Evolutionary conservation across 1,140 invertebrate species (phyloP), one percentile per base, ranked within the genome.

Genomic region (Lethrus apterus): DNA sequence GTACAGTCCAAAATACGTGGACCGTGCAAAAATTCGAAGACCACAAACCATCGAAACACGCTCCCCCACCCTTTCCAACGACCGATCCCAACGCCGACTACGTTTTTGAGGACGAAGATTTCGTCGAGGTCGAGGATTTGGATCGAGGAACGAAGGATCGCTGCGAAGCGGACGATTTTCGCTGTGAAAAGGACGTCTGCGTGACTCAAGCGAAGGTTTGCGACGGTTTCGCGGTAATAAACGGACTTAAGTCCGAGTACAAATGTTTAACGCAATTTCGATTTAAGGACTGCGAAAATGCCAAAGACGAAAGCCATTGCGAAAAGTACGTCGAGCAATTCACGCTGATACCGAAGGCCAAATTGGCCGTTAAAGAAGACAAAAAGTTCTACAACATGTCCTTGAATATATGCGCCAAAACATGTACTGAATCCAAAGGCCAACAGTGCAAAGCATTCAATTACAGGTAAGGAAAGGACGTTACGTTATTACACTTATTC

Each of bases 161-260:
- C 20, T 58, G 56, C 34, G 46, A 36, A 4, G 47, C 54, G 3
- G 45, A 47, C 19, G 55, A 57, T 36, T 66, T 63, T 46, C 20
- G 52, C 33, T 66, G 64, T 35, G 46, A 33, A 15, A 26, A 46
- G 11, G 46, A 54, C 5, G 42, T 30, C 14, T 94, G 90, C 60
- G 83, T 93, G 33, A 72, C 79, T 0, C 65, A 69, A 21, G 64
- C 67, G 3, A 79, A 75, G 73, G 70, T 81, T 0, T 90, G 87
- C 68, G 84, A 90, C 65, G 78, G 78, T 1, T 73, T 79, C 11
- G 60, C 40, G 51, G 62, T 64, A 51, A 50, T 41, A 42, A 46
- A 24, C 30, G 23, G 13, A 15, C 33, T 35, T 11, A 17, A 41
- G 10, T 13, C 38, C 10, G 31, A 34, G 14, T 2, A 18, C 8